Conservation (phyloP, 2,113 vertebrate genomes). For the Mola mola region DNA sequence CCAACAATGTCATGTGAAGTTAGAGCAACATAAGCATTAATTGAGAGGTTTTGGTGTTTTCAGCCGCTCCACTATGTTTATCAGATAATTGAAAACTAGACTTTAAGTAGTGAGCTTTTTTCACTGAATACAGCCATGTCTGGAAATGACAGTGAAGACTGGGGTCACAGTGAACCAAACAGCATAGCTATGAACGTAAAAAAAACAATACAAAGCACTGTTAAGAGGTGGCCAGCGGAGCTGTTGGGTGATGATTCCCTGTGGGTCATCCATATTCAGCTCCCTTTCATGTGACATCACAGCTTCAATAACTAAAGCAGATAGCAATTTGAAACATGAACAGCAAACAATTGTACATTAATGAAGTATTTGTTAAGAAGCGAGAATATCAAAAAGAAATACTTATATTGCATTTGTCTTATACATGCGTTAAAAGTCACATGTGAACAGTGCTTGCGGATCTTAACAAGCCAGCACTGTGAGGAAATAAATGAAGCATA, state of each 20-base stretch:
- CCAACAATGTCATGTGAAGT: no score
- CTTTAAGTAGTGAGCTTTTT: neutral
- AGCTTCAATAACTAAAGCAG: neutral
- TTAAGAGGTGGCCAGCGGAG: neutral
- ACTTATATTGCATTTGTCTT: slow-evolving; percentile 10
- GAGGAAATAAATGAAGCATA: slow-evolving; percentile 33
- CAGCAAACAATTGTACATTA: neutral
- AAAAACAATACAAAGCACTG: neutral
- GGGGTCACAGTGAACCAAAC: neutral
- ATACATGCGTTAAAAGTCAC: slow-evolving; percentile 21
- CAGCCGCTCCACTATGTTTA: no score
- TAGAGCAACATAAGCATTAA: no score
- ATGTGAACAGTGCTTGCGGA: slow-evolving; percentile 10
- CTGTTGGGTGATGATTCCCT: neutral
- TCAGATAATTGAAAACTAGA: no score
- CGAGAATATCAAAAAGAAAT: slow-evolving; percentile 13
- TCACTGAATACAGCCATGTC: neutral
- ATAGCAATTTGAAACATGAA: no score
- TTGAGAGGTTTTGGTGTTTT: no score
- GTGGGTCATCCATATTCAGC: no score
- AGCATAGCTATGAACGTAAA: neutral
- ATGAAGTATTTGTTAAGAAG: neutral
- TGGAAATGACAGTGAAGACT: neutral
- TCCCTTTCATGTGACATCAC: no score
- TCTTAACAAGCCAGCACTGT: neutral